Evolutionary conservation across 2,113 vertebrate species (phyloP).

Genomic region (Halcyon senegalensis): DNA sequence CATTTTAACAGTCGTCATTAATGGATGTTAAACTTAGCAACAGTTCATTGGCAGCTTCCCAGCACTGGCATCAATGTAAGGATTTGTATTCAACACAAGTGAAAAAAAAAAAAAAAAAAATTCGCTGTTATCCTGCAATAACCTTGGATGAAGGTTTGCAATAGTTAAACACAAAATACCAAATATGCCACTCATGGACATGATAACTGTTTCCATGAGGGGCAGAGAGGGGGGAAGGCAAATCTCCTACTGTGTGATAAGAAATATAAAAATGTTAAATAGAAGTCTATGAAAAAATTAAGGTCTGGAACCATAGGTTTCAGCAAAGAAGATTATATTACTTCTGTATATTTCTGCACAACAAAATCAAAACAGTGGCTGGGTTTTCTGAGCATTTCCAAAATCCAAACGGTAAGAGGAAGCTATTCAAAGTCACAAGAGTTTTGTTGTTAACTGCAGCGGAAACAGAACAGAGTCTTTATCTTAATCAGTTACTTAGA

Average conservation of each 20-base stretch:
- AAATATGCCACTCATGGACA: not conserved
- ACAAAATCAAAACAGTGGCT: not conserved
- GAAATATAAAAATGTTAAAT: not conserved
- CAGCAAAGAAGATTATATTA: not conserved
- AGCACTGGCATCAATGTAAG: not conserved
- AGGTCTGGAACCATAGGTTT: not conserved
- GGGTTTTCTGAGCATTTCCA: not conserved
- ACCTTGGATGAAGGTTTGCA: not conserved
- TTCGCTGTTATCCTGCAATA: not conserved
- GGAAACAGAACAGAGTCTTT: not conserved
- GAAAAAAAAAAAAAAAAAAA: not conserved
- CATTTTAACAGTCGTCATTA: not conserved
- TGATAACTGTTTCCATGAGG: not conserved
- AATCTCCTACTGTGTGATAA: not conserved
- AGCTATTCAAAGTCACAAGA: not conserved
- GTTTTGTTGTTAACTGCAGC: not conserved
- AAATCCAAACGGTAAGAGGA: not conserved
- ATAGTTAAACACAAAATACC: not conserved
- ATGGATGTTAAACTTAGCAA: slow-evolving; percentile 32
- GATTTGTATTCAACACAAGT: slow-evolving; percentile 29
- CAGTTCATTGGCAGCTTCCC: slow-evolving; percentile 36
- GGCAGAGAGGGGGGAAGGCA: not conserved
- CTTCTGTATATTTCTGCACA: not conserved
- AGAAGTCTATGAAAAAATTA: not conserved
- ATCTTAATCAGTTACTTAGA: not conserved